Evolutionary conservation across 2,113 vertebrate genomes (phyloP).

Genomic region (Calyptommatus sinebrachiatus): DNA sequence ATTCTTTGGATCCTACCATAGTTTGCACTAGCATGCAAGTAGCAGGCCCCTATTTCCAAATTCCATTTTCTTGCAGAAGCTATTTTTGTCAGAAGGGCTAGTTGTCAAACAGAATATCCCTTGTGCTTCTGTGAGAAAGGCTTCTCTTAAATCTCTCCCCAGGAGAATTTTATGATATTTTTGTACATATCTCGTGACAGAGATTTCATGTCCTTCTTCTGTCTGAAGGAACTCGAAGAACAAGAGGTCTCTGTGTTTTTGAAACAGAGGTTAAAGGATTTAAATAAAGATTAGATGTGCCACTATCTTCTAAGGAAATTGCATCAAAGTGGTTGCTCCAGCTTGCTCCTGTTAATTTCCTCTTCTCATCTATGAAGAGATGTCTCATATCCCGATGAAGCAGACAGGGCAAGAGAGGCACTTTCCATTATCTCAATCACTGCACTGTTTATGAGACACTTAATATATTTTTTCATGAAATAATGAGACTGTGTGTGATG

Average conservation of each 20-base stretch:
- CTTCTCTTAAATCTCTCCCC: background rate
- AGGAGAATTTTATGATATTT: background rate
- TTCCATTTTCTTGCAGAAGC: background rate
- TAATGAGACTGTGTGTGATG: slow-evolving; percentile 48
- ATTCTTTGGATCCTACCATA: background rate
- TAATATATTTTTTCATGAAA: slow-evolving; percentile 65
- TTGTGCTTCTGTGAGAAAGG: background rate
- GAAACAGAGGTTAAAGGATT: slow-evolving; percentile 80
- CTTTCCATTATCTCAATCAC: slow-evolving; percentile 79
- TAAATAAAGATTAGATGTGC: slow-evolving; percentile 81
- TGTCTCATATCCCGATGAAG: slow-evolving; percentile 75
- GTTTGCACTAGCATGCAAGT: too few species aligned
- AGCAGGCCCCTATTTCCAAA: background rate
- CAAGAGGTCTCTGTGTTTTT: slow-evolving; percentile 70
- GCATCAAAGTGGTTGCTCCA: slow-evolving; percentile 80
- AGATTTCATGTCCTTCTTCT: slow-evolving; percentile 59
- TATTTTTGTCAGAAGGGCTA: background rate
- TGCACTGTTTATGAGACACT: slow-evolving; percentile 69
- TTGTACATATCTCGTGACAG: background rate
- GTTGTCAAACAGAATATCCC: background rate
- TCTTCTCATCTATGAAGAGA: slow-evolving; percentile 71
- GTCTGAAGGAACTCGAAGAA: slow-evolving; percentile 60
- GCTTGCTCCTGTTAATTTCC: slow-evolving; percentile 81
- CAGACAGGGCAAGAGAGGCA: slow-evolving; percentile 70
- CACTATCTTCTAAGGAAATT: slow-evolving; percentile 82